phyloP scores from a whole-genome alignment of 1,140 invertebrate genomes.

The Pristionchus pacificus region DNA sequence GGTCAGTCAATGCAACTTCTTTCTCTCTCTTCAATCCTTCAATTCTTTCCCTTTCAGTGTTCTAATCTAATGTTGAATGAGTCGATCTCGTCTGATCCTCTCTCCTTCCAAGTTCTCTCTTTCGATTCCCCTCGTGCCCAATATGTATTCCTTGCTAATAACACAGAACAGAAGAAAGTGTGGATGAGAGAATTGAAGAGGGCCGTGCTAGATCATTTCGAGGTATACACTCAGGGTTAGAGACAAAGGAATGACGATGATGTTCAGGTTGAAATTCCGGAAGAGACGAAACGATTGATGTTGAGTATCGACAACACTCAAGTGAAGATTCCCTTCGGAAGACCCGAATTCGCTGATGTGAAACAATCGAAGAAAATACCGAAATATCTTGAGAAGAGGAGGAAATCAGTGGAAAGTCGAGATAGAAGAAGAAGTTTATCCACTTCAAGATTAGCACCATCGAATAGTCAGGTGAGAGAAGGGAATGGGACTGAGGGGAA shows the following conservation, averaged over 20 bases:
- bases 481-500: not conserved
- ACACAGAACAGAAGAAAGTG: constrained; percentile 83
- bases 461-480: not conserved
- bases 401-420: constrained; percentile 24
- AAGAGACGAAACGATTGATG: constrained; percentile 82
- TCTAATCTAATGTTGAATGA: constrained; percentile 95
- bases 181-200: constrained; percentile 85
- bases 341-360: constrained; percentile 33
- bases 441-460: constrained; percentile 16
- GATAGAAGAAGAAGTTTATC: constrained; percentile 29
- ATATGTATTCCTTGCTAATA: constrained; percentile 81
- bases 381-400: constrained; percentile 35
- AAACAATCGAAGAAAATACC: constrained; percentile 33
- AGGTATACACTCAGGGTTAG: too few species aligned
- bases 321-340: constrained; percentile 25
- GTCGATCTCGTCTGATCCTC: constrained; percentile 78
- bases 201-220: constrained; percentile 89
- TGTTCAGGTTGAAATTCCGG: constrained; percentile 85
- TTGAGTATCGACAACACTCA: constrained; percentile 72
- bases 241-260: too few species aligned
- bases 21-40: not conserved
- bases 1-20: constrained; percentile 64
- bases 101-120: constrained; percentile 90
- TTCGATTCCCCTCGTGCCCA: constrained; percentile 85
- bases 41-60: constrained; percentile 68